These are phyloP conservation scores for Paraescarpia echinospica DNA, from an alignment of 1,140 invertebrate genomes.

Conservation along the genomic window DNA sequence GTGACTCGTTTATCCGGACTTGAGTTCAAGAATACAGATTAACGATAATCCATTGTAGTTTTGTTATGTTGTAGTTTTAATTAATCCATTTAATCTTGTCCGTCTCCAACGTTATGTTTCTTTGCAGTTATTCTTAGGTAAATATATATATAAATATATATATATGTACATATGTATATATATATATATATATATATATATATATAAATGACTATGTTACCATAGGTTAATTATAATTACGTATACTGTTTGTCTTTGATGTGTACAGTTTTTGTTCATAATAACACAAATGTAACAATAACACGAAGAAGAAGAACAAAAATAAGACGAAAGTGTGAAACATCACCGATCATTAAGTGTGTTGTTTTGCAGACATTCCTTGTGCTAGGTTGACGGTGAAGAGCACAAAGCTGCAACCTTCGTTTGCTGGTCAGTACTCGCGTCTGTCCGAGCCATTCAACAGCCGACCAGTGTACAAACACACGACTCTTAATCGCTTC, in stretches of 20 bases:
- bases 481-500: background rate
- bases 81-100: too few relatives aligned
- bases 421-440: background rate
- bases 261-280: background rate
- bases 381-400: background rate
- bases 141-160: too few relatives aligned
- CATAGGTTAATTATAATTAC: background rate
- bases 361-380: background rate
- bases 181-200: too few relatives aligned
- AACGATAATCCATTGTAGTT: too few relatives aligned
- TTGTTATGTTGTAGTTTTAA: too few relatives aligned
- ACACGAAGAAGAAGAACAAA: background rate
- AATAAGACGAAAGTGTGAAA: background rate
- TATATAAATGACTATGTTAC: too few relatives aligned
- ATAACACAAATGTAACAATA: background rate
- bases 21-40: too few relatives aligned
- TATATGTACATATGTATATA: too few relatives aligned
- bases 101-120: too few relatives aligned
- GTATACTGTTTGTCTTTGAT: background rate
- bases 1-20: too few relatives aligned
- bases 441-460: background rate
- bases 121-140: too few relatives aligned
- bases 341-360: background rate
- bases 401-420: background rate
- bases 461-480: background rate